Percentiles rank a stretch among this genome's conserved stretches.
Evolutionary conservation across 2,113 vertebrate genomes (phyloP).

Genomic region (Gorsachius goisagi): DNA sequence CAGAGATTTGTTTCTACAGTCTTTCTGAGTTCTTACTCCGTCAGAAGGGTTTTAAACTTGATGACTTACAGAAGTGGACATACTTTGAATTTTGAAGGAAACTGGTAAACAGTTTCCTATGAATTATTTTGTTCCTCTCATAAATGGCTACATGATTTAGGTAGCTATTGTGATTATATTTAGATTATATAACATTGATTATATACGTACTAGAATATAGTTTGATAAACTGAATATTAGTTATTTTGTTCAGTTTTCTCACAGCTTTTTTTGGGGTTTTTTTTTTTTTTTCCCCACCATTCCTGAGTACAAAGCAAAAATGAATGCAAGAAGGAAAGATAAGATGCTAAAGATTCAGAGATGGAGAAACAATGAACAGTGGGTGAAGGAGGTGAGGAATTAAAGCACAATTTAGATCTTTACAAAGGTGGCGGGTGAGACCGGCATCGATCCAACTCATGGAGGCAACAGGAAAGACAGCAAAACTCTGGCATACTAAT

Average conservation of each 20-base stretch:
- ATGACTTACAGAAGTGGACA: neutral
- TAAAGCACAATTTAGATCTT: neutral
- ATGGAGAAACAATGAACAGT: neutral
- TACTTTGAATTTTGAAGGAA: neutral
- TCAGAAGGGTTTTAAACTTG: neutral
- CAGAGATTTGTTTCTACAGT: neutral
- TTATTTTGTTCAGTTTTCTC: neutral
- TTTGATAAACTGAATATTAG: neutral
- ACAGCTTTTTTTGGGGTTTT: neutral
- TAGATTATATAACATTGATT: neutral
- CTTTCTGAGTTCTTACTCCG: neutral
- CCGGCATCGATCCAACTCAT: neutral
- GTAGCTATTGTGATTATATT: neutral
- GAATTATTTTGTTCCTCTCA: neutral
- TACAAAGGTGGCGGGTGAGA: accelerated
- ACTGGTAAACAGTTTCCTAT: neutral
- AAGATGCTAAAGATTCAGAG: neutral
- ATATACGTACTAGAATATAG: neutral
- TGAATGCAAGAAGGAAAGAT: neutral
- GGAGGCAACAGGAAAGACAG: neutral
- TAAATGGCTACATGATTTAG: neutral
- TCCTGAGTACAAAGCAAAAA: neutral
- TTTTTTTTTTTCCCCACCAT: neutral
- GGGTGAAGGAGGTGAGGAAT: neutral
- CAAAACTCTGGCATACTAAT: neutral